Evolutionary conservation across 1,140 invertebrate genomes (phyloP), one percentile per base, ranked within the genome.

Genomic region (Armadillidium nasatum): DNA sequence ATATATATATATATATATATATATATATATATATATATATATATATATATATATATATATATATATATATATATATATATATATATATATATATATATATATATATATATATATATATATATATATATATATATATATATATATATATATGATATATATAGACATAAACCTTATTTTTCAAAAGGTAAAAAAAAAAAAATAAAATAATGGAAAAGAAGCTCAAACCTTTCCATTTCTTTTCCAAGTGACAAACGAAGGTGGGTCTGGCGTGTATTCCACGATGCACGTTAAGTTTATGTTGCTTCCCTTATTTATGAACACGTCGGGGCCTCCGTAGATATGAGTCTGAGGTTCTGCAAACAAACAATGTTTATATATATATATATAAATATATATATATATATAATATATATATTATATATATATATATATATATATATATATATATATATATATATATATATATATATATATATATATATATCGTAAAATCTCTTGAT

Each of bases 281-380:
- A 83, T 76, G 77, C 84, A 85, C 3, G 84, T 85, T 10, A 85
- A 73, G 77, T 85, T 85, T 60, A 85, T 85, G 68, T 82, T 81
- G 76, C 83, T 84, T 43, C 83, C 83, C 11, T 78, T 77, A 68
- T 83, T 81, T 19, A 85, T 83, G 73, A 83, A 83, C 44, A 85
- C 82, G 50, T 85, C 83, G 21, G 82, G 80, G 9, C 81, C 81
- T 71, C 83, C 84, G 7, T 81, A 73, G 67, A 85, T 84, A 23
- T 78, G 76, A 10, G 84, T 82, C 68, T 82, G 72, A 45, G 84
- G 83, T 66, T 83, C 84, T 85, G 80, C 10, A 82, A 77, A 22
- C 11, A 13, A 70, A 23, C 11, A 43, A 60, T 3, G 7, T 60
- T n/a, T 60, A 13, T 19, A 60, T 60, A 60, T 60, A 60, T 13